Base-by-base conservation (phyloP, 2,113 vertebrate genomes). In the Progne subis region DNA sequence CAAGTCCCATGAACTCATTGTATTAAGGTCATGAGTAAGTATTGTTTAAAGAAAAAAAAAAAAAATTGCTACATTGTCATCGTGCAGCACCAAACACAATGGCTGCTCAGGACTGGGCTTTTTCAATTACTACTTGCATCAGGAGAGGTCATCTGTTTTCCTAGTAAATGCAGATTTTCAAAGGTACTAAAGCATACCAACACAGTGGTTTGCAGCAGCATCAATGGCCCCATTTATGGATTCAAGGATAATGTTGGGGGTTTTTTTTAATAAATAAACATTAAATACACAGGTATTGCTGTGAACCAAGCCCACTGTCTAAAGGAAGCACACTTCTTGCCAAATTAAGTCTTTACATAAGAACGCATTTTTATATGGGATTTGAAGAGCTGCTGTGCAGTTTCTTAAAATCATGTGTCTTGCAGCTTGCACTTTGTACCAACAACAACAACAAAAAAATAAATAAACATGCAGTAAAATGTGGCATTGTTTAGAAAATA, bases 401-500 rank as follows among this genome's bases (percentile, higher is more conserved):
- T 41, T 86, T 97, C 86, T 87, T 94, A 94, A 97, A 97, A 96
- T 91, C 49, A 87, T 67, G 82, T 94, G 75, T 96, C 92, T 92
- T 88, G 89, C 75, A 68, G 84, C 57, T 97, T 97, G 57, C 52
- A 47, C 50, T 83, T 84, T 96, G 77, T 88, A 85, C 46, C 19
- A 77, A 96, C 89, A 37, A 37, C 37, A 37, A 88, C 47, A 97
- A 96, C 44, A 97, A 96, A 97, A 94, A 94, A 82, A 63, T 37
- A 56, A 85, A 85, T 74, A 95, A 96, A 82, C 97, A 95, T 95
- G 97, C 96, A 96, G 59, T 95, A 97, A 97, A 96, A 96, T 70
- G 61, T 80, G 88, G 49, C 63, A 89, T 97, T n/a, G 5, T 96
- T 94, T 95, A 92, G 71, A 97, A 96, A 96, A 90, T 47, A 95